Conservation (phyloP, 2,113 vertebrate species). For the Trematocara zebra region DNA sequence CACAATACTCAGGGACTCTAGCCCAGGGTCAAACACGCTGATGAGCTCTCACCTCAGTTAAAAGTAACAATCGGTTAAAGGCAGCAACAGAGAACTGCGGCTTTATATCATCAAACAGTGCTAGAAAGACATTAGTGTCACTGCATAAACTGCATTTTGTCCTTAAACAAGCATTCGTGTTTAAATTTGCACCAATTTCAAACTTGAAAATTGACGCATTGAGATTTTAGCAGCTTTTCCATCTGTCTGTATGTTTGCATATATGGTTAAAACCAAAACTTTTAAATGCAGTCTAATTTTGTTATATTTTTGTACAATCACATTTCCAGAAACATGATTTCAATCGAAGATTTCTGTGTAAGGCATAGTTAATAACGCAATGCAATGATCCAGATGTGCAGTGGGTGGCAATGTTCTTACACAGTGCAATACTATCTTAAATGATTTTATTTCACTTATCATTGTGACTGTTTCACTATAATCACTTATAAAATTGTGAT, state of each 20-base stretch:
- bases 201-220: not conserved
- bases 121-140: not conserved
- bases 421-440: not conserved
- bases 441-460: not conserved
- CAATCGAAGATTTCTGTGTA: not conserved
- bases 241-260: not conserved
- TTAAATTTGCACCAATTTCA: not conserved
- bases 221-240: not conserved
- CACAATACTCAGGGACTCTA: slow-evolving; percentile 28
- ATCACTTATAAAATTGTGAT: not conserved
- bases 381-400: not conserved
- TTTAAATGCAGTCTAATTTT: not conserved
- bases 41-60: slow-evolving; percentile 26
- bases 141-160: not conserved
- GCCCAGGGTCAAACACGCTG: slow-evolving; percentile 34
- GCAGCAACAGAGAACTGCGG: not conserved
- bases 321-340: not conserved
- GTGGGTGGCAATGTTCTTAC: not conserved
- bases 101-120: not conserved
- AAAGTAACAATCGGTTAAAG: not conserved
- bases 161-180: not conserved
- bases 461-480: not conserved
- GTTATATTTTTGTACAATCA: not conserved
- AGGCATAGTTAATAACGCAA: not conserved
- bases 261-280: not conserved